Base-by-base conservation (phyloP, 2,113 vertebrate genomes). In the Oncorhynchus keta region DNA sequence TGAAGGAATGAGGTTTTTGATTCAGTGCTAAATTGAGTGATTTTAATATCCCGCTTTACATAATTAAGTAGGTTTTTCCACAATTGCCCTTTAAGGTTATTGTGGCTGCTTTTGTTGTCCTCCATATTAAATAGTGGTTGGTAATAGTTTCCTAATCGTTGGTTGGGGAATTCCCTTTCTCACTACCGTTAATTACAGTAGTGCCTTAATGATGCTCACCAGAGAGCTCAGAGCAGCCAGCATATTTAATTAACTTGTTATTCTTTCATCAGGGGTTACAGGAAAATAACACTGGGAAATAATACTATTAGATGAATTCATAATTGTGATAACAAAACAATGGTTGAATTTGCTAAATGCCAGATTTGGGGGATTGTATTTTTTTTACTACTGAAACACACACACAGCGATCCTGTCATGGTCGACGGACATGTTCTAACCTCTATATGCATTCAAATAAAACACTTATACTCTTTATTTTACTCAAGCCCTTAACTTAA, bases 71-170 rank as follows among this genome's bases (percentile, higher is more conserved):
- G 64, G 20, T 51, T 49, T 13, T 73, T 24, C 2, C 24, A 13
- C 30, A 39, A 94, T 95, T 95, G 94, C 94, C 93, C 93, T 95
- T 94, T 94, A 95, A 95, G 94, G 94, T 95, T 92, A 93, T 95
- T 93, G 93, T 94, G 93, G 94, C 94, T 95, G 94, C 95, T 95
- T 94, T 95, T 96, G 94, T 95, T 95, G 94, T 95, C 93, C 89
- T 94, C 93, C 14, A 16, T 93, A 94, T 95, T 95, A 95, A 68
- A 95, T 95, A 95, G 94, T 95, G 93, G 95, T 94, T 93, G 94
- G 92, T 93, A 94, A 94, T 93, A 94, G 94, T 94, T 94, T 95
- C 94, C 93, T 95, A 94, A 93, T 93, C 93, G 95, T 93, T 93
- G 94, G 93, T 94, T 94, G 93, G 92, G 94, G 93, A 95, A 95